Evolutionary conservation across 2,797 vertebrate genomes (phyloP).

Genomic region (Neosilurus mollespiculum): DNA sequence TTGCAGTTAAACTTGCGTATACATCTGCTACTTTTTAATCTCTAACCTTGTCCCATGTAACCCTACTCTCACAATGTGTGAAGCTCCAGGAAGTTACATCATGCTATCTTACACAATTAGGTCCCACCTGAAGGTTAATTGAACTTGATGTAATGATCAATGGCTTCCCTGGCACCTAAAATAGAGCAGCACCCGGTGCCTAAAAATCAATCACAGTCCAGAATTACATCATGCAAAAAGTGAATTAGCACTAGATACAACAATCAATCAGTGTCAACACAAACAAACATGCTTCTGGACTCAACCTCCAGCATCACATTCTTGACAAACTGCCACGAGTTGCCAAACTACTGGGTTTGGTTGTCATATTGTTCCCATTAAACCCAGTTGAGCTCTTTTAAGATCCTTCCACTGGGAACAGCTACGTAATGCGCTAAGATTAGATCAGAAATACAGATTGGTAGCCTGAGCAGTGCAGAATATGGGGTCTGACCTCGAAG

Average conservation of each 20-base stretch:
- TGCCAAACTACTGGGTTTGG: neutral
- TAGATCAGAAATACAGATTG: slow-evolving; percentile 18
- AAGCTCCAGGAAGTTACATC: neutral
- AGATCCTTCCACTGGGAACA: slow-evolving; percentile 20
- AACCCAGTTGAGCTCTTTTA: neutral
- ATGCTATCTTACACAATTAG: slow-evolving; percentile 46
- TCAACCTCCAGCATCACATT: neutral
- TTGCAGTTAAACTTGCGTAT: neutral
- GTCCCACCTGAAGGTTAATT: slow-evolving; percentile 55
- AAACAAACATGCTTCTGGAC: neutral
- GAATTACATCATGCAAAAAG: slow-evolving; percentile 51
- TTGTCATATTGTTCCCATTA: neutral
- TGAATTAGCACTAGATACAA: slow-evolving; percentile 39
- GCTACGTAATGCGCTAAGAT: slow-evolving; percentile 12
- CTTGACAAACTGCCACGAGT: neutral
- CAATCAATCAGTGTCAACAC: slow-evolving; percentile 3
- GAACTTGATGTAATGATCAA: slow-evolving; percentile 46
- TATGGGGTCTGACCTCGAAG: slow-evolving; percentile 82
- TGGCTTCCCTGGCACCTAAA: slow-evolving; percentile 49
- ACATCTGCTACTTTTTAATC: slow-evolving; percentile 1
- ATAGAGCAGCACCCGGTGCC: slow-evolving; percentile 36
- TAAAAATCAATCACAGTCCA: slow-evolving; percentile 59
- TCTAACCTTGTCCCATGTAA: neutral
- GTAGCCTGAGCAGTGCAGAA: neutral
- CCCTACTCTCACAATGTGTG: neutral